Percentiles rank a stretch among this genome's conserved stretches.
These are phyloP conservation scores for Drosophila atripex DNA, from an alignment of 2,888 invertebrate genomes.

Conservation along the genomic window DNA sequence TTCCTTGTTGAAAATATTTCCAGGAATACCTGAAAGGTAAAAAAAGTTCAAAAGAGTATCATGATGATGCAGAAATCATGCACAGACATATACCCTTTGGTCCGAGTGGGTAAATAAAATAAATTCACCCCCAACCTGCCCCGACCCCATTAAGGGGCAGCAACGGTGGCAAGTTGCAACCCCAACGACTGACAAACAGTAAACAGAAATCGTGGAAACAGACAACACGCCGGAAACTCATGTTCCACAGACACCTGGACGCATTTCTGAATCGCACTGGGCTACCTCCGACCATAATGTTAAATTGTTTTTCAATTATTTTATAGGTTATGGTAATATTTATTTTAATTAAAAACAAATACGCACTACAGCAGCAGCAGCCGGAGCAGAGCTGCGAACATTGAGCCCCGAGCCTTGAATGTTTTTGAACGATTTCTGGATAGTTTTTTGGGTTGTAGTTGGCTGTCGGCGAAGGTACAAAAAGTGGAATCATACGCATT, in stretches of 20 bases:
- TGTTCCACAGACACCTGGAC: slow-evolving; percentile 9
- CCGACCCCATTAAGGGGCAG: slow-evolving; percentile 3
- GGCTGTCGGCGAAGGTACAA: slow-evolving; percentile 6
- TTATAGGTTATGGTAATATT: slow-evolving; percentile 79
- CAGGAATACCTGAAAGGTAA: neutral
- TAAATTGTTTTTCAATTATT: slow-evolving; percentile 81
- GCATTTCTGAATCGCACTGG: slow-evolving; percentile 4
- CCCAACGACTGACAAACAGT: slow-evolving; percentile 39
- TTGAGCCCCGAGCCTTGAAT: slow-evolving; percentile 11
- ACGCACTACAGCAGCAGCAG: slow-evolving; percentile 39
- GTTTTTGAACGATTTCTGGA: slow-evolving; percentile 11
- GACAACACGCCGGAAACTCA: slow-evolving; percentile 30
- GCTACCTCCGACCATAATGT: slow-evolving; percentile 55
- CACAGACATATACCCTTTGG: neutral
- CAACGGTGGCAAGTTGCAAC: slow-evolving; percentile 29
- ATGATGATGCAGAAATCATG: neutral
- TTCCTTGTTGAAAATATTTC: neutral
- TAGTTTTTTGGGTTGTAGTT: slow-evolving; percentile 15
- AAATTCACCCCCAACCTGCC: neutral
- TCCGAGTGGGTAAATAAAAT: slow-evolving; percentile 1
- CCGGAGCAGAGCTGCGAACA: slow-evolving; percentile 17
- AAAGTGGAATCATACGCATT: slow-evolving; percentile 39
- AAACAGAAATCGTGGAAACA: slow-evolving; percentile 31
- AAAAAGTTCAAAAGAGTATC: neutral
- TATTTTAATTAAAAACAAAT: slow-evolving; percentile 81